Evolutionary conservation across 2,113 vertebrate species (phyloP).

Genomic region (Balaeniceps rex): DNA sequence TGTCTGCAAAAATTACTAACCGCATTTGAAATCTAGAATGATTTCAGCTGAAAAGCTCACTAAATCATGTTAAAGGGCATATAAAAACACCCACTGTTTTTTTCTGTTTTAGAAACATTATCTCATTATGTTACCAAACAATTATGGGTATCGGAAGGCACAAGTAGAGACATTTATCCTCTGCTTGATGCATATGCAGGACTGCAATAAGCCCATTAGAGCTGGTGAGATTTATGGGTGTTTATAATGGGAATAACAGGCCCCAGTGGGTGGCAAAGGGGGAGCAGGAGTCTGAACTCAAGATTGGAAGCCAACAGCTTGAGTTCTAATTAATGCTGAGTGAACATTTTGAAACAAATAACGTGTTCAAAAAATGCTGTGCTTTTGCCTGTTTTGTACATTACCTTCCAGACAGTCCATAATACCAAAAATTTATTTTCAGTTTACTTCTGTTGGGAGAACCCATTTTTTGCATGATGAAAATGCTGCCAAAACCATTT

Average conservation of each 20-base stretch:
- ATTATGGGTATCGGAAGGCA: constrained; percentile 27
- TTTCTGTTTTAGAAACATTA: constrained; percentile 31
- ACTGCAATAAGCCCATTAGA: constrained; percentile 34
- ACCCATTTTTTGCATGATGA: neutral
- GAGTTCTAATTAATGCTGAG: constrained; percentile 25
- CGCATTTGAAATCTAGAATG: neutral
- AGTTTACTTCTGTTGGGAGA: neutral
- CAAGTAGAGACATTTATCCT: constrained; percentile 23
- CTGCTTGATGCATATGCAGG: neutral
- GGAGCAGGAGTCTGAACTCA: neutral
- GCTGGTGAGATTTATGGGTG: constrained; percentile 25
- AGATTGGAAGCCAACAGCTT: constrained; percentile 2
- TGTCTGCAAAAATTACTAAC: neutral
- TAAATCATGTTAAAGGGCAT: neutral
- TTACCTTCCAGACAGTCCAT: neutral
- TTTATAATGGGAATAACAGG: constrained; percentile 16
- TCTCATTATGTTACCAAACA: constrained; percentile 49
- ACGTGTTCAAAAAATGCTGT: neutral
- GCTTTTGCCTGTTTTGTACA: neutral
- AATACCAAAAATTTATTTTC: neutral
- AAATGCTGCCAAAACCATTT: neutral
- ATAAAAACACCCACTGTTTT: constrained; percentile 15
- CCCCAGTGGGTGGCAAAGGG: neutral
- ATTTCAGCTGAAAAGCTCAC: neutral
- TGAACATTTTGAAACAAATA: constrained; percentile 7